phyloP scores from a whole-genome alignment of 2,888 invertebrate species.

The Plebejus anna region DNA sequence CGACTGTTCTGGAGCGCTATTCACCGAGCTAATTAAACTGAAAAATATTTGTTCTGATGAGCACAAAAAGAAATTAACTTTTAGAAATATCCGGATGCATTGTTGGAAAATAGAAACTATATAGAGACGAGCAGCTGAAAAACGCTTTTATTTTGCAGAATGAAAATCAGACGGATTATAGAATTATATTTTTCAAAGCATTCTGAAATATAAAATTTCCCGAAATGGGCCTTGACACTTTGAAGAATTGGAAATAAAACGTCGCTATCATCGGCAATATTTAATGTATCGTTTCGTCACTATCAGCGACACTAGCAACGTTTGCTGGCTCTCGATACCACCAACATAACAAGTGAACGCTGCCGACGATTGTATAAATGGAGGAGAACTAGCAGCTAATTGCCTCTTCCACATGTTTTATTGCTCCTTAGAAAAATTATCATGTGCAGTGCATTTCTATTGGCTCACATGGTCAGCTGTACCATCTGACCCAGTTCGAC shows the following conservation, averaged over 20 bases:
- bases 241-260: not conserved
- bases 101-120: conserved; percentile 2
- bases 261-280: not conserved
- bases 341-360: not conserved
- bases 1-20: not conserved
- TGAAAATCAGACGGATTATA: not conserved
- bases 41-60: conserved; percentile 13
- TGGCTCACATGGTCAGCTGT: not conserved
- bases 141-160: not conserved
- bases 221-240: not conserved
- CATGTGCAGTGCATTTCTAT: not conserved
- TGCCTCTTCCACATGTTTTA: too few species aligned
- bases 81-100: not conserved
- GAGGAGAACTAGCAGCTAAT: not conserved
- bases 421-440: too few species aligned
- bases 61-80: conserved; percentile 14
- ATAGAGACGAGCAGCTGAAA: not conserved
- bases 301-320: not conserved
- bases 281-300: not conserved
- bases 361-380: not conserved
- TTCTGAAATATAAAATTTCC: not conserved
- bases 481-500: not conserved
- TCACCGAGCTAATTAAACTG: conserved; percentile 14
- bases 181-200: not conserved
- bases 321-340: not conserved